Base-by-base conservation (phyloP, 2,888 invertebrate genomes). In the Leptinotarsa haldemani region DNA sequence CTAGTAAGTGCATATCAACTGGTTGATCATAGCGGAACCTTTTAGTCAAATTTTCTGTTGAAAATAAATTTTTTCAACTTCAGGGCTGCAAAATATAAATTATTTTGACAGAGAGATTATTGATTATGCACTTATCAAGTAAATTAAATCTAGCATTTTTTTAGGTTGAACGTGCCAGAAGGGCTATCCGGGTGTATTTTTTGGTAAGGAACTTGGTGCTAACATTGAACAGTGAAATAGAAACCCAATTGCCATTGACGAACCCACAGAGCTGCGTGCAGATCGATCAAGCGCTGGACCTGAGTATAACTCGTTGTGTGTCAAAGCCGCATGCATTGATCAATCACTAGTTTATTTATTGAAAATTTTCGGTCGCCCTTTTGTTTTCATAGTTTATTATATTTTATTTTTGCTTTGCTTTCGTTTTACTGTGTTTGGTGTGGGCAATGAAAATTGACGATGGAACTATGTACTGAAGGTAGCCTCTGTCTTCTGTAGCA, bases 131-230 rank as follows among this genome's bases (percentile, higher is more conserved):
- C 40, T 40, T 40, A 40, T 40, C 30, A 40, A 40, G 9, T 40
- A 9, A 40, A 40, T 40, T 13, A 30, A 16, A 40, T n/a, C 12
- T 46, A 40, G 13, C 30, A 13, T 63, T 78, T 71, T 84, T 84
- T 22, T 82, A 94, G 94, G 95, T 95, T 83, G 97, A 96, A 87
- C 90, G 95, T 84, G 95, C 95, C 2, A 90, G 96, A 46, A 90
- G 96, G 67, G 97, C 97, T 0, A 98, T 99, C 78, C 91, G 98
- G 70, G 95, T 97, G 0, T 99, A 97, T 87, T 97, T 99, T 86
- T 89, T 97, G 66, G 90, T 98, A 72, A 90, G 97, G 56, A 93
- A 94, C 83, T 89, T 96, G 70, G 95, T 94, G 70, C 89, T 97
- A 80, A 92, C 92, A 65, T 88, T 98, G 76, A 92, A 94, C 46